phyloP scores from a whole-genome alignment of 2,888 invertebrate species.

The Sepioteuthis lessoniana region DNA sequence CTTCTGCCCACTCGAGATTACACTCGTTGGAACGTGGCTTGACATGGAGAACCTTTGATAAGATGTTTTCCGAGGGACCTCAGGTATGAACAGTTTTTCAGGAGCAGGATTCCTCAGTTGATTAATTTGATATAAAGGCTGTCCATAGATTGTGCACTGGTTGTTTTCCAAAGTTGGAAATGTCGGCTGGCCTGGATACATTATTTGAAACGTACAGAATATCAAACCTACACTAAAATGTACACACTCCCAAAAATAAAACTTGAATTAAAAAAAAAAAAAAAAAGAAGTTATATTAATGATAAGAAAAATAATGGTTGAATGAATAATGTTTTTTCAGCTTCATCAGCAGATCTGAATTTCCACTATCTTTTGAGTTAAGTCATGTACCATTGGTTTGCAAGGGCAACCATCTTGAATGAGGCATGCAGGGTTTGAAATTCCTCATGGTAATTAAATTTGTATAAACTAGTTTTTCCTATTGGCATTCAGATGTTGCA shows the following conservation, averaged over 20 bases:
- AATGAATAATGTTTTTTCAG: neutral
- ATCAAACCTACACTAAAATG: neutral
- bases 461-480: neutral
- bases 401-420: neutral
- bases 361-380: neutral
- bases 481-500: neutral
- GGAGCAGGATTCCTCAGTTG: neutral
- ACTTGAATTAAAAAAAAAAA: neutral
- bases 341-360: neutral
- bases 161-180: constrained; percentile 41
- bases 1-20: neutral
- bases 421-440: neutral
- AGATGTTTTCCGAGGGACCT: neutral
- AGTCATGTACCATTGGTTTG: neutral
- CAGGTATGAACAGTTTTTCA: neutral
- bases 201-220: neutral
- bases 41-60: constrained; percentile 10
- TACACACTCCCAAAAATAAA: constrained; percentile 33
- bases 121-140: constrained; percentile 39
- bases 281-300: neutral
- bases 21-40: neutral
- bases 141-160: constrained; percentile 41
- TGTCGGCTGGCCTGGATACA: constrained; percentile 44
- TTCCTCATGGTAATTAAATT: neutral
- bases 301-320: no score